A percentile compares a stretch with the other conserved stretches of the same genome.
Conservation (phyloP, 2,797 vertebrate genomes). For the Carduelis carduelis region DNA sequence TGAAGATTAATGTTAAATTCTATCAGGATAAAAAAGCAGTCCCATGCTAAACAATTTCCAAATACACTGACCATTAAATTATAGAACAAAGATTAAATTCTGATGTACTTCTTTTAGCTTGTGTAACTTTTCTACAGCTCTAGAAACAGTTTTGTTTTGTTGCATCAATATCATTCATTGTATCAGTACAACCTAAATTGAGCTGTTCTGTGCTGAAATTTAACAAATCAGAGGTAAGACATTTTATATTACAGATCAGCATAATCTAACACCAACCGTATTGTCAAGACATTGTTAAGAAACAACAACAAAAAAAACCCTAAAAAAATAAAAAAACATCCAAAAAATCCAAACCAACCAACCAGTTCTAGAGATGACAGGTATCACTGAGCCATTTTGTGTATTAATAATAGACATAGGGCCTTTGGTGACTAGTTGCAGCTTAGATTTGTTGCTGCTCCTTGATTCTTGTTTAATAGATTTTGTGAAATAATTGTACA, state of each 20-base stretch:
- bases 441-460: background rate
- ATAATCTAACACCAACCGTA: background rate
- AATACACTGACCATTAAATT: background rate
- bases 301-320: background rate
- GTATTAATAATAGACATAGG: background rate
- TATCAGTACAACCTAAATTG: background rate
- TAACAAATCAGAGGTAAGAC: background rate
- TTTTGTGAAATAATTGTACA: background rate
- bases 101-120: background rate
- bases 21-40: background rate
- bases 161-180: background rate
- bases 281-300: background rate
- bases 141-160: background rate
- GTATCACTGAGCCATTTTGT: background rate
- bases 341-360: background rate
- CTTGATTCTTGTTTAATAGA: background rate
- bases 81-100: background rate
- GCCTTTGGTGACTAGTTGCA: background rate
- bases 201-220: background rate
- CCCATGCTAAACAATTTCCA: background rate
- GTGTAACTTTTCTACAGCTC: background rate
- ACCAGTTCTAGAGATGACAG: background rate
- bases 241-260: background rate
- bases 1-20: background rate
- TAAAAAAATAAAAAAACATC: too few relatives aligned